Evolutionary conservation across 2,113 vertebrate species (phyloP).

Genomic region (Ptilonorhynchus violaceus): DNA sequence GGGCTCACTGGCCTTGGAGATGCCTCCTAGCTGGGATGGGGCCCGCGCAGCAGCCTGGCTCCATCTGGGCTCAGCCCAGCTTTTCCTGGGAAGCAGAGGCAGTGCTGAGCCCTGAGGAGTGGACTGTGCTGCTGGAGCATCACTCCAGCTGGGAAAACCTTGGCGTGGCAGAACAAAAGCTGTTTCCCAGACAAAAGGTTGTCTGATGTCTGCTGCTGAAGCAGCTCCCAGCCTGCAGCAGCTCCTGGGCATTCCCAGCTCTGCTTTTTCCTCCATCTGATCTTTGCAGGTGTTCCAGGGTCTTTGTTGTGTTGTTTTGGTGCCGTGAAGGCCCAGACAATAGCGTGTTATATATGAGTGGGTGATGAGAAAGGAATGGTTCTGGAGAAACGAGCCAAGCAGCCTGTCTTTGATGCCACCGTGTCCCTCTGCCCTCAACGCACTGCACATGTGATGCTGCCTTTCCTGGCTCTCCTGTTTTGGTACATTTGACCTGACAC

Average conservation of each 20-base stretch:
- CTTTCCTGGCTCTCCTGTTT: neutral
- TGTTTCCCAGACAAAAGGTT: neutral
- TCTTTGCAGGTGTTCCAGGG: neutral
- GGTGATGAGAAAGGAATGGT: neutral
- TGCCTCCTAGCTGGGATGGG: neutral
- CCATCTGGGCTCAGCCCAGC: neutral
- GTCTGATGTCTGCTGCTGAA: neutral
- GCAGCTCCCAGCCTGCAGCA: neutral
- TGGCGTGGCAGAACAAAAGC: neutral
- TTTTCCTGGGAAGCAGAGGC: neutral
- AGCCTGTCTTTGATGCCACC: neutral
- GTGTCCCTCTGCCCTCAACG: neutral
- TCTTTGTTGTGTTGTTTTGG: neutral
- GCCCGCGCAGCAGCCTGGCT: neutral
- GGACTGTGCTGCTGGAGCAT: neutral
- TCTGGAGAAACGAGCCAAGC: neutral
- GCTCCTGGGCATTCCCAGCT: neutral
- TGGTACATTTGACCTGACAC: neutral
- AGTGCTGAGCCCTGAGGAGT: neutral
- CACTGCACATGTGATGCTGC: fast-evolving
- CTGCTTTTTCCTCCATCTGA: neutral
- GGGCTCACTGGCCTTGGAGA: neutral
- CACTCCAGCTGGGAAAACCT: neutral
- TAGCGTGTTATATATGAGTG: neutral
- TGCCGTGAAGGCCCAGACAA: fast-evolving